Percentiles rank a stretch among this genome's conserved stretches.
Conservation (phyloP, 2,113 vertebrate genomes). For the Elgaria multicarinata region DNA sequence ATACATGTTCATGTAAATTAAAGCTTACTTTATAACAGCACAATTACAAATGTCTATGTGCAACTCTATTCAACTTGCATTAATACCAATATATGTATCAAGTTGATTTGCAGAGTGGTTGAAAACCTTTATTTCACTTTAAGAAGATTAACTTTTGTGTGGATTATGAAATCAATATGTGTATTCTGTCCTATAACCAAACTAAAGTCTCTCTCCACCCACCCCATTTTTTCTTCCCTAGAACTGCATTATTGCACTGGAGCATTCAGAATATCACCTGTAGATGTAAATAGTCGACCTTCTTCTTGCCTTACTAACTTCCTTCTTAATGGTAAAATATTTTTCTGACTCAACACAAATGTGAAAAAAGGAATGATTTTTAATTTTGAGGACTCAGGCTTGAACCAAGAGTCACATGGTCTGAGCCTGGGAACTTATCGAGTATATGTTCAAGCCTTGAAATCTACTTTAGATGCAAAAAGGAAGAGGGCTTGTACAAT, state of each 20-base stretch:
- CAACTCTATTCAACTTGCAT: neutral
- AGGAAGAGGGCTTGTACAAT: neutral
- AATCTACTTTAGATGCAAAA: neutral
- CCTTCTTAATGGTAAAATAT: conserved; percentile 92
- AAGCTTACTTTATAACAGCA: too few relatives aligned
- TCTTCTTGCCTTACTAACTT: conserved; percentile 99
- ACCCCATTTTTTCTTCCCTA: conserved; percentile 57
- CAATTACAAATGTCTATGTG: neutral
- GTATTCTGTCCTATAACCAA: neutral
- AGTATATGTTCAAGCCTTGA: too few relatives aligned
- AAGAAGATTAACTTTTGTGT: neutral
- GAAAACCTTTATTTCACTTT: neutral
- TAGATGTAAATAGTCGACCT: conserved; percentile 98
- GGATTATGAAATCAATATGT: neutral
- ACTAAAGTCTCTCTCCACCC: neutral
- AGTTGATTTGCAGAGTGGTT: neutral
- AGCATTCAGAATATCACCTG: conserved; percentile 95
- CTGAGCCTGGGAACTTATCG: too few relatives aligned
- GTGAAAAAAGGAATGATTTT: neutral
- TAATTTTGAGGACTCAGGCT: neutral
- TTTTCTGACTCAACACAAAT: conserved; percentile 16
- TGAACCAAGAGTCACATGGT: neutral
- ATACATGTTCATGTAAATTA: too few relatives aligned
- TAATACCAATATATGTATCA: neutral
- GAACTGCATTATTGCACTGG: conserved; percentile 98